Evolutionary conservation across 1,140 invertebrate genomes (phyloP), one percentile per base, ranked within the genome.

Genomic region (Araneus ventricosus): DNA sequence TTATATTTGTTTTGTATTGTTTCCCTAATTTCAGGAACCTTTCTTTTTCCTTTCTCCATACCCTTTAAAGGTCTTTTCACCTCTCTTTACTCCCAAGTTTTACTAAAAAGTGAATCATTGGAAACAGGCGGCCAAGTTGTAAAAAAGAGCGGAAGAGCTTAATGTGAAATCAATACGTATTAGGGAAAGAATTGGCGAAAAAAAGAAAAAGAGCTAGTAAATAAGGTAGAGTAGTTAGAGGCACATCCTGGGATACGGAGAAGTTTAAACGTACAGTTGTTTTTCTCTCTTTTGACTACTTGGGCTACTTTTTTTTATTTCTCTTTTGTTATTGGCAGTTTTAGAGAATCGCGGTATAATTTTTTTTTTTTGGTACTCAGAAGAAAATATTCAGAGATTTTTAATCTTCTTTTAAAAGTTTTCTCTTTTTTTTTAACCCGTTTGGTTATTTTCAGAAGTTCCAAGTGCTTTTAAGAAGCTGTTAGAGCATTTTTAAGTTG

Each of bases 141-240:
- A 37, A 30, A 75, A 20, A 75, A 34, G 14, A 10, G 20, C 0
- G 34, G 34, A 2, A 75, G 30, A 34, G 30, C 67, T 34, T 75
- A 75, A 75, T 75, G 67, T 20, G 67, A 34, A 75, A 75, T 75
- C 67, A 34, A 75, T 75, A 75, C 30, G 30, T 75, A 75, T 75
- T 75, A 75, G 27, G 67, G 20, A 22, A 30, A 75, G 27, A 34
- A 67, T 67, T 27, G 14, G 30, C 4, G 17, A 20, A 75, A 75
- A 75, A 30, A 70, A 14, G 10, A 20, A 34, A 70, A 70, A 70
- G 14, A 70, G 67, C 14, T 14, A 34, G 27, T 75, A 30, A 34
- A 75, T 34, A 75, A 30, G 34, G 67, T 75, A 14, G 30, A 75
- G 30, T 75, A 17, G 67, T 75, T 75, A 75, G 30, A 75, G n/a